These are phyloP conservation scores for Diplodus sargus DNA, from an alignment of 2,797 vertebrate genomes.

Conservation along the genomic window DNA sequence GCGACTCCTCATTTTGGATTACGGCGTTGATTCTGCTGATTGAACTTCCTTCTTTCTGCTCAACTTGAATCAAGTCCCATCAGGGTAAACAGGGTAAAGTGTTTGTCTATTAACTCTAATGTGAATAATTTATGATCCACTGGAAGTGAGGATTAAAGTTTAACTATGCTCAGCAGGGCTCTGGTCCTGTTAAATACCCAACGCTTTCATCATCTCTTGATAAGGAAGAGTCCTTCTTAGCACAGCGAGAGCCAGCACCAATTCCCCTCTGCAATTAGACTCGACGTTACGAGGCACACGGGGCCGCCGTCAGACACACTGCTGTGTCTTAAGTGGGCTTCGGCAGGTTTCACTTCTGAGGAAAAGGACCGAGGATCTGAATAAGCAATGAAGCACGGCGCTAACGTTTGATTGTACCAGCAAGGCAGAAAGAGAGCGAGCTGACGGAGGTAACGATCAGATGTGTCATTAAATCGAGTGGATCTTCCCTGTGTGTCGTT, in stretches of 20 bases:
- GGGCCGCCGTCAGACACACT: constrained; percentile 34
- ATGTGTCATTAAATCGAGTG: neutral
- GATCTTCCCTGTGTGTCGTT: neutral
- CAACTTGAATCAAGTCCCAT: neutral
- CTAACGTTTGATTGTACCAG: constrained; percentile 7
- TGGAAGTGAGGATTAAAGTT: constrained; percentile 54
- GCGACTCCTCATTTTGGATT: neutral
- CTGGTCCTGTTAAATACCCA: constrained; percentile 53
- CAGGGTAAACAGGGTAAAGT: constrained; percentile 23
- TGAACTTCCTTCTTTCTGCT: neutral
- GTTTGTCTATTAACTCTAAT: constrained; percentile 16
- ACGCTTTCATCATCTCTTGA: constrained; percentile 59
- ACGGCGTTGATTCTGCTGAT: neutral
- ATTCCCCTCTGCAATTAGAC: constrained; percentile 57
- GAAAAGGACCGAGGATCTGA: constrained; percentile 21
- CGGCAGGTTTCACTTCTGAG: constrained; percentile 9
- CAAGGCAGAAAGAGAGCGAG: neutral
- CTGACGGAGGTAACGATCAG: neutral
- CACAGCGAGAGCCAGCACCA: constrained; percentile 45
- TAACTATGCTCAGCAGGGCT: constrained; percentile 51
- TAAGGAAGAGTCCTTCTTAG: constrained; percentile 41
- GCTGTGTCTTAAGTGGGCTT: constrained; percentile 10
- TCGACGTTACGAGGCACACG: constrained; percentile 33
- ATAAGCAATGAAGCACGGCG: constrained; percentile 20
- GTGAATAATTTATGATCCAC: constrained; percentile 48